Evolutionary conservation across 2,113 vertebrate species (phyloP).

Genomic region (Brienomyrus longianalis): DNA sequence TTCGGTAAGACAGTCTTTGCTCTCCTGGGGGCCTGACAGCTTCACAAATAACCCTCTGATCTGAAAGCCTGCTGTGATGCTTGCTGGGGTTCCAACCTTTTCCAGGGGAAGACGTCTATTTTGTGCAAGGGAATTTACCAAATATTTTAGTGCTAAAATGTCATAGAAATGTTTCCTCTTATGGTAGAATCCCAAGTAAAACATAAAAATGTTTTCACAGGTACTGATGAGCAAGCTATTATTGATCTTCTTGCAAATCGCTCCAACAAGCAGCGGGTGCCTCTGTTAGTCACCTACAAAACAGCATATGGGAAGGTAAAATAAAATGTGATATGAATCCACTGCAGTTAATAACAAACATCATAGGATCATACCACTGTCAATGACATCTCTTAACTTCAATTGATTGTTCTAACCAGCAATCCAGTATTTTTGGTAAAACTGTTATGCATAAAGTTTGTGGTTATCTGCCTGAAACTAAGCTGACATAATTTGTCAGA

Average conservation of each 20-base stretch:
- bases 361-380: background rate
- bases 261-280: constrained; percentile 81
- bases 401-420: background rate
- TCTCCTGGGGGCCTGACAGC: background rate
- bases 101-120: background rate
- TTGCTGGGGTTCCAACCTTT: background rate
- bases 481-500: background rate
- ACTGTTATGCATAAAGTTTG: background rate
- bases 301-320: constrained; percentile 90
- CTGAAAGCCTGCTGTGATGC: background rate
- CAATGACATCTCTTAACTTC: background rate
- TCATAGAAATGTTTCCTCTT: background rate
- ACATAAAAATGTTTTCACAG: constrained; percentile 46
- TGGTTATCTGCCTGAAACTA: background rate
- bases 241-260: constrained; percentile 86
- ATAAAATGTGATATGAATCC: background rate
- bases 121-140: background rate
- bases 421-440: background rate
- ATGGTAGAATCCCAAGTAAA: background rate
- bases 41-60: background rate
- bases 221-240: constrained; percentile 90
- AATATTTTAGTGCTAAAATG: background rate
- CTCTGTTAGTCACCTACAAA: constrained; percentile 80
- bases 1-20: constrained; percentile 69
- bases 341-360: background rate